Conservation (phyloP, 92 coral and sea anemone genomes). For the Pocillopora grandis region DNA sequence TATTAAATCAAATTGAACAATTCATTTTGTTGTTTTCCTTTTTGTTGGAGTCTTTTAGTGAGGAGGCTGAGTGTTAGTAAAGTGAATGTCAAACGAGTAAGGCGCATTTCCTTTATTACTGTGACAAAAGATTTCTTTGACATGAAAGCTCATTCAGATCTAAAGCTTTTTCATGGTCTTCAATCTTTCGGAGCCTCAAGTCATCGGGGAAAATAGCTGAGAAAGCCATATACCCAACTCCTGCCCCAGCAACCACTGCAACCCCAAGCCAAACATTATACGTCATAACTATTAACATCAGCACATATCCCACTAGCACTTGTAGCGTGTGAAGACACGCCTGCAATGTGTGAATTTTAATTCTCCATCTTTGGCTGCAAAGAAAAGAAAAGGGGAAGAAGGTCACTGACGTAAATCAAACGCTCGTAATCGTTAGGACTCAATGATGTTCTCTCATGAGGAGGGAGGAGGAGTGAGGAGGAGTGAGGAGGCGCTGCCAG, state of each 20-base stretch:
- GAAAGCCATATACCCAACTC: constrained; percentile 46
- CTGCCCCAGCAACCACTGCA: constrained; percentile 56
- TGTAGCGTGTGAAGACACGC: constrained; percentile 41
- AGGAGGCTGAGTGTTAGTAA: no score
- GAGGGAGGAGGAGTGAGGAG: no score
- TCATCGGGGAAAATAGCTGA: constrained; percentile 26
- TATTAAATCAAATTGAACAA: no score
- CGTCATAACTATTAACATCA: constrained; percentile 65
- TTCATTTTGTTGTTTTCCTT: no score
- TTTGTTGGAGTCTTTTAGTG: no score
- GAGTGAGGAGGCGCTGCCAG: no score
- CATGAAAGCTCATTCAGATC: neutral
- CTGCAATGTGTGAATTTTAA: constrained; percentile 16
- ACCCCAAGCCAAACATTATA: constrained; percentile 43
- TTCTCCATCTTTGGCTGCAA: constrained; percentile 9
- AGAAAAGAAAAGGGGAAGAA: neutral
- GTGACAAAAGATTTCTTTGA: neutral
- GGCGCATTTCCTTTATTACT: neutral
- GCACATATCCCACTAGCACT: constrained; percentile 41
- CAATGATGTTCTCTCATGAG: no score
- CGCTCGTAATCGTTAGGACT: no score
- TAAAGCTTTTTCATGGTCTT: neutral
- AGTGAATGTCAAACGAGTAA: no score
- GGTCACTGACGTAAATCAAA: neutral
- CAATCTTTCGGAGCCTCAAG: neutral